Base-by-base conservation (phyloP, 2,113 vertebrate genomes). In the Bujurquina vittata region DNA sequence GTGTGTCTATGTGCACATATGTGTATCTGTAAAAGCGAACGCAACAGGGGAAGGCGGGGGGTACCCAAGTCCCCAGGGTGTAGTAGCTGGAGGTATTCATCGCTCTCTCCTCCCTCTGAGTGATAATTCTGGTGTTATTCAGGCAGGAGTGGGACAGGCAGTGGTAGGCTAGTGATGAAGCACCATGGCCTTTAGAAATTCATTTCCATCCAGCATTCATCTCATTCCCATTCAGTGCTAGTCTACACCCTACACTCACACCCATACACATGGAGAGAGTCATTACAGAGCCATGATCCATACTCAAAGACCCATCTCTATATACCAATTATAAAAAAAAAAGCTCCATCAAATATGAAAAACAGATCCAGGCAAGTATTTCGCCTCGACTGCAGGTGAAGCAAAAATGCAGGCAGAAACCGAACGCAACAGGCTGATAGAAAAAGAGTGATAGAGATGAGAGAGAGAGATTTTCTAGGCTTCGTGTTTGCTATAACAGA, bases 161-260 rank as follows among this genome's bases (percentile, higher is more conserved):
- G 83, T 90, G 93, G 94, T 80, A 5, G 37, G 89, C 87, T 90
- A 49, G 94, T 93, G 95, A 95, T 96, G 93, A 95, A 96, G 95
- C 94, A 92, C 91, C 91, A 77, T 94, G 94, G 92, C 95, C 95
- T 97, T 97, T 97, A 96, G 96, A 96, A 96, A 94, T 95, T 95
- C 95, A 96, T 96, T 96, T 97, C 90, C 94, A 93, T 93, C 94
- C 92, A 94, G 95, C 95, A 92, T 95, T 92, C 93, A 93, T 96
- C 96, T 97, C 95, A 95, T 96, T 96, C 94, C 92, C 94, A 95
- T 94, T 96, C 94, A 89, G 87, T 81, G 83, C 89, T 86, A 77
- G 86, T 93, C 92, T 89, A 88, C 86, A 90, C 77, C 85, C 84
- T 67, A 84, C 90, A 87, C 79, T 88, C 88, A 87, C 87, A 84